These are phyloP conservation scores for Notospermus geniculatus DNA, from an alignment of 1,140 invertebrate species.

Conservation along the genomic window DNA sequence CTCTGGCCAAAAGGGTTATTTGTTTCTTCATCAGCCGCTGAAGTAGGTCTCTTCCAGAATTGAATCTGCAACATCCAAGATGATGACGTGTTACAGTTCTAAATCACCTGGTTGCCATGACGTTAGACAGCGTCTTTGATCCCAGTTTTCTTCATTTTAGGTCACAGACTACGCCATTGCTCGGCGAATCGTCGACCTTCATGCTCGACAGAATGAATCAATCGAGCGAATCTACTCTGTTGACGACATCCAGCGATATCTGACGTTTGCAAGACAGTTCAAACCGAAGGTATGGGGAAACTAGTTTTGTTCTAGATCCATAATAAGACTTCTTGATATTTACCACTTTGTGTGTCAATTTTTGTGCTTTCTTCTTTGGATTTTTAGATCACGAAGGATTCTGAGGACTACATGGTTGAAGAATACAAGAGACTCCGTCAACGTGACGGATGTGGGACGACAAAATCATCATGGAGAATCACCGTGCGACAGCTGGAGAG, in stretches of 20 bases:
- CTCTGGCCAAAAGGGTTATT: too few relatives aligned
- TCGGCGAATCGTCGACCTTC: conserved; percentile 90
- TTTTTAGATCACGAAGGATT: conserved; percentile 64
- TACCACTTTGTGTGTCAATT: too few relatives aligned
- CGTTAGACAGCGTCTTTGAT: background rate
- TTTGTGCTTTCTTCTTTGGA: too few relatives aligned
- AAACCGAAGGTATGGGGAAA: conserved; percentile 92
- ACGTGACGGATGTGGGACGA: conserved; percentile 72
- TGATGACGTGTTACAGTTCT: too few relatives aligned
- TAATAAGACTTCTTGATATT: too few relatives aligned
- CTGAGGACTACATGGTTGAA: conserved; percentile 75
- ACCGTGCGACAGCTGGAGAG: conserved; percentile 99
- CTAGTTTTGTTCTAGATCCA: conserved; percentile 45
- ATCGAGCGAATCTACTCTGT: conserved; percentile 62
- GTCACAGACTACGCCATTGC: conserved; percentile 93
- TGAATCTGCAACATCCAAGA: too few relatives aligned
- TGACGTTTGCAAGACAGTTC: conserved; percentile 94
- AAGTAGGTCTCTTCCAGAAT: too few relatives aligned
- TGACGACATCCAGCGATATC: conserved; percentile 79
- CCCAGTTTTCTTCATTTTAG: conserved; percentile 36
- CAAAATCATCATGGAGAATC: conserved; percentile 79
- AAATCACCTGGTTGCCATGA: too few relatives aligned
- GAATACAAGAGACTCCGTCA: conserved; percentile 86
- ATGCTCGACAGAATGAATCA: conserved; percentile 74
- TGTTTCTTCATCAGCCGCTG: too few relatives aligned